Base-by-base conservation (phyloP, 2,113 vertebrate genomes). In the Elanus axillaris region DNA sequence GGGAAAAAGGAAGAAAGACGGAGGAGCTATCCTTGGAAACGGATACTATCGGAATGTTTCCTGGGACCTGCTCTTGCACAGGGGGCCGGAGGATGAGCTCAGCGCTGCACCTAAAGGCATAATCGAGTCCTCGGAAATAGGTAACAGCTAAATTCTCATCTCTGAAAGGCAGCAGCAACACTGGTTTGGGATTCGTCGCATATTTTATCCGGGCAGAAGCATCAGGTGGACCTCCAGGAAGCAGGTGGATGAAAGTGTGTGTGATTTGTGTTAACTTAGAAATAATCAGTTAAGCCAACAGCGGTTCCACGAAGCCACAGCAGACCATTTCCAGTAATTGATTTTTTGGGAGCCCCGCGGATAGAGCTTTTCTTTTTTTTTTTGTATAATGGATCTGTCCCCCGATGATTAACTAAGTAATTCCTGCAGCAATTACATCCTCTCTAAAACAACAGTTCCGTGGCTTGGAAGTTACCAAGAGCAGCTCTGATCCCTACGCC, bases 381-480 rank as follows among this genome's bases (percentile, higher is more conserved):
- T 38, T 73, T 73, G 53, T 67, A 77, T 93, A 97, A 95, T 93
- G 82, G 88, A 84, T 96, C 93, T 96, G 83, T 97, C 83, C 86
- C 89, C 18, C 21, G 22, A 75, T 97, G 92, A 97, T 97, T 97
- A 97, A 95, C 90, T 91, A 88, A 96, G 63, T 96, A 96, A 95
- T 97, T 96, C 77, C 83, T 97, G 78, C 69, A 93, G 86, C 88
- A 97, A 94, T 97, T 97, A 92, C 50, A 81, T 81, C 69, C 68
- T 91, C 69, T 89, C 62, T 10, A 31, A 97, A 97, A 97, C 87
- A 88, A 96, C 90, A 73, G 66, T 63, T 88, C 92, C 48, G 17
- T 84, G 87, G 93, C 92, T 97, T 90, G 96, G 42, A 95, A 94
- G 63, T 81, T 93, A 64, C 85, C 5, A 12, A 47, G 58, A 97